Evolutionary conservation across 2,888 invertebrate genomes (phyloP), one percentile per base, ranked within the genome.

Genomic region (Eremobia ochroleuca): DNA sequence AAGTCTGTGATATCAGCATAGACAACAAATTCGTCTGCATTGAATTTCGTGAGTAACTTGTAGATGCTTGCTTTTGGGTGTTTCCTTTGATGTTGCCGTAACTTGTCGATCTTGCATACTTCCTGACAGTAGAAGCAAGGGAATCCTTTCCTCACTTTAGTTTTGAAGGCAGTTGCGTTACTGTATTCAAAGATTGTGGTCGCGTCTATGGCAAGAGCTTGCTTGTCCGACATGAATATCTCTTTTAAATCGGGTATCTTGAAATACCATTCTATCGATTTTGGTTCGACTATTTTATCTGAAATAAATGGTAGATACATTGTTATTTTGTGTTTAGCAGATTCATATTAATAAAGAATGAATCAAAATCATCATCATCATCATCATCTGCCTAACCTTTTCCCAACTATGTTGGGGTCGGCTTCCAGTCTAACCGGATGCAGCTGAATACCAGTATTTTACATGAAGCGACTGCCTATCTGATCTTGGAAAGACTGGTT

Each of bases 1-100:
- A 93, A 52, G 18, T 91, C 88, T 8, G 90, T 86, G 0, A 93
- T 80, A 59, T 93, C 93, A 0, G 90, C 92, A 58, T 93, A 92
- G 0, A 93, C 88, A 0, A 93, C 88, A 0, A 92, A 71, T 0
- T 86, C 77, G 8, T 92, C 92, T 0, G 90, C 86, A 4, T 87
- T 88, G 6, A 88, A 90, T 59, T 89, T 89, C 8, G 81, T 82
- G 0, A 92, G 69, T 0, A 90, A 64, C 58, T 89, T 82, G 5
- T 75, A 77, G 0, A 89, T 49, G 71, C 82, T 89, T 8, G 74
- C 76, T 58, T 87, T 88, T 1, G 74, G 76, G 72, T 85, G 89
- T 18, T 18, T 46, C 18, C 0, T 15, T 70, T 87, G 87, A 25
- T 93, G 93, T 8, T 85, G 75, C 46, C 83, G 83, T 0, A 93